Base-by-base conservation (phyloP, 2,888 invertebrate species). In the Linyphia triangularis region DNA sequence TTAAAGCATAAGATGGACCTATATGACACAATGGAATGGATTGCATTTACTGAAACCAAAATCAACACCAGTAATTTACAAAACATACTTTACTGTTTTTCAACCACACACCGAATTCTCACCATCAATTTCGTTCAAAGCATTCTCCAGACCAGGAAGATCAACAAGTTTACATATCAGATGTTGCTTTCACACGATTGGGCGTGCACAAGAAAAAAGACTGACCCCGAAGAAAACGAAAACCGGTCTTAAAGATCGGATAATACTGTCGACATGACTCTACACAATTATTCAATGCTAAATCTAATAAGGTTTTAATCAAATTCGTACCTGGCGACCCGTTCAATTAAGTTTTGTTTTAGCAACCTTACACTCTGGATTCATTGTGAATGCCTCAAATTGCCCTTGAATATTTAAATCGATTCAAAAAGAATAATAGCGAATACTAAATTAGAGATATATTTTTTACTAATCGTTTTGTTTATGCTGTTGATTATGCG, bases 311-410 rank as follows among this genome's bases (percentile, higher is more conserved):
- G 16, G 16, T 70, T 63, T 40, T 77, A 77, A 77, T 77, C 40
- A 63, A 33, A 61, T 61, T 63, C 77, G 77, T 77, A 77, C 77
- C 40, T 61, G 7, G 77, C 61, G 63, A 77, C 63, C 77, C 24
- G 33, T 26, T 33, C 28, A 61, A 77, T 77, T 77, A 77, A 19
- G 57, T 30, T 69, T 73, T n/a, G 16, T 51, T 51, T 51, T n/a
- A 51, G 13, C 51, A 51, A 51, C 16, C n/a, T 51, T 51, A 51
- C 13, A 51, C 40, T 51, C 51, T 51, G 1, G 16, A 51, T n/a
- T n/a, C 51, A 51, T 51, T 51, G 51, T 51, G 51, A 51, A 13
- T 51, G 51, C n/a, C 13, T 7, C 51, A 51, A 51, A 51, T n/a
- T 51, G 51, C 3, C 51, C 51, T 51, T 51, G 51, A n/a, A n/a